These are phyloP conservation scores for Phymorhynchus buccinoides DNA, from an alignment of 1,140 invertebrate species.

Conservation along the genomic window DNA sequence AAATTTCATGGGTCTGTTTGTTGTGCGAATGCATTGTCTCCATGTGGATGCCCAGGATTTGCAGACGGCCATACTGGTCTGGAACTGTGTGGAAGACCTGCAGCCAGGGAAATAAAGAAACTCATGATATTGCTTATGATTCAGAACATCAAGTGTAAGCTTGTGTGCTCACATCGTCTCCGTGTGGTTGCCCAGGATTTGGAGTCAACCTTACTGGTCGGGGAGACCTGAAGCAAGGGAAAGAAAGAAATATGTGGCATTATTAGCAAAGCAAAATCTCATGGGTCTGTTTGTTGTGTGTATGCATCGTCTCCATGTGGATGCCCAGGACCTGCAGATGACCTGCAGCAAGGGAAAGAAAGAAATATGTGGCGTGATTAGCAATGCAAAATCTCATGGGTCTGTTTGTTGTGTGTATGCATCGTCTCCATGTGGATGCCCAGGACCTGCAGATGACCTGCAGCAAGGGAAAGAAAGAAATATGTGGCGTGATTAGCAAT, in stretches of 20 bases:
- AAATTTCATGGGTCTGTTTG: slow-evolving; percentile 90
- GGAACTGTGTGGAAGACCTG: slow-evolving; percentile 87
- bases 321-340: slow-evolving; percentile 96
- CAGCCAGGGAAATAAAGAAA: no score
- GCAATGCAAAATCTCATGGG: background rate
- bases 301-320: slow-evolving; percentile 93
- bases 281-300: slow-evolving; percentile 89
- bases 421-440: slow-evolving; percentile 97
- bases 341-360: no score
- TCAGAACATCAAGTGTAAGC: background rate
- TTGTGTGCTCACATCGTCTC: no score
- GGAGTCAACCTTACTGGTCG: no score
- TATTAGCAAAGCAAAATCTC: no score
- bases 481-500: no score
- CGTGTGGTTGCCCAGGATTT: no score
- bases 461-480: no score
- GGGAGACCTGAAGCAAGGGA: slow-evolving; percentile 1
- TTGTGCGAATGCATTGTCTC: slow-evolving; percentile 91
- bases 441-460: slow-evolving; percentile 89
- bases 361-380: no score
- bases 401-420: slow-evolving; percentile 75
- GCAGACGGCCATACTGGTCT: slow-evolving; percentile 91
- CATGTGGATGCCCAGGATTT: slow-evolving; percentile 98
- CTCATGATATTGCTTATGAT: no score
- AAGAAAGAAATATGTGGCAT: no score